A percentile compares a stretch with the other conserved stretches of the same genome.
Evolutionary conservation across 1,140 invertebrate species (phyloP).

Genomic region (Danaus melanippus): DNA sequence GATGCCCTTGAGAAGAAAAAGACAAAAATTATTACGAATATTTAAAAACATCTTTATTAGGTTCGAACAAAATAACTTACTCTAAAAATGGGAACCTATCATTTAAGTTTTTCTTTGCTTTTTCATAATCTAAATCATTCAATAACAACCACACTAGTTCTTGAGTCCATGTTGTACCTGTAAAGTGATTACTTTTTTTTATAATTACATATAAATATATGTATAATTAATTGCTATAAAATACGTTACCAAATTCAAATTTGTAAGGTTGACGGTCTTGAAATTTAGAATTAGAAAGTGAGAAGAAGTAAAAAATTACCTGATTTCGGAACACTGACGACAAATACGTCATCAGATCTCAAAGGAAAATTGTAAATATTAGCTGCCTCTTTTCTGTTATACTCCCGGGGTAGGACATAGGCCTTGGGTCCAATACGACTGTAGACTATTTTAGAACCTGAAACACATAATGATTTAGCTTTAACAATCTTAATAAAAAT

Average conservation of each 20-base stretch:
- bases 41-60: too few species aligned
- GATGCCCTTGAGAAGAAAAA: too few species aligned
- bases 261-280: too few species aligned
- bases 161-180: slow-evolving; percentile 77
- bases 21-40: too few species aligned
- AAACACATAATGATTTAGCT: too few species aligned
- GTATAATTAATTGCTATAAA: too few species aligned
- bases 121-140: slow-evolving; percentile 71
- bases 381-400: slow-evolving; percentile 11
- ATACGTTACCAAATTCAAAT: too few species aligned
- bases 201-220: too few species aligned
- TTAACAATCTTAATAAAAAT: too few species aligned
- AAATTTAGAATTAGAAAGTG: background rate
- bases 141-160: slow-evolving; percentile 75
- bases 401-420: slow-evolving; percentile 18
- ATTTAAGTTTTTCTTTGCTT: slow-evolving; percentile 40
- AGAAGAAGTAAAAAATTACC: slow-evolving; percentile 8
- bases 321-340: slow-evolving; percentile 19
- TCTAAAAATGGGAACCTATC: slow-evolving; percentile 29
- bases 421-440: slow-evolving; percentile 19
- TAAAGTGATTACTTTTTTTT: background rate
- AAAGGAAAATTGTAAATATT: slow-evolving; percentile 19
- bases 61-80: slow-evolving; percentile 20
- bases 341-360: slow-evolving; percentile 17
- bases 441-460: too few species aligned